Base-by-base conservation (phyloP, 2,888 invertebrate genomes). In the Macrophya annulata region DNA sequence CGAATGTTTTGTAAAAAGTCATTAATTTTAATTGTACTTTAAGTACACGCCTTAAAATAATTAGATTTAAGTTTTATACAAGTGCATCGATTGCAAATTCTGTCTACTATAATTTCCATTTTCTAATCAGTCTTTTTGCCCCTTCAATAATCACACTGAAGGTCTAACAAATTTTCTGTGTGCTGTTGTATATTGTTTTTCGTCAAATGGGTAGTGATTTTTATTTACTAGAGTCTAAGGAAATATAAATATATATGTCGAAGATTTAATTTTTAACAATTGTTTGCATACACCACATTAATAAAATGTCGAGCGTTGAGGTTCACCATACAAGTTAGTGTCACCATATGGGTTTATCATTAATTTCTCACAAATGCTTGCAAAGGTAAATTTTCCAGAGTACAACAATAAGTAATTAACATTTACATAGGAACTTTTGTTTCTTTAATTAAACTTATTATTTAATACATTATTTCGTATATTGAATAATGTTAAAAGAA, bases 21-120 rank as follows among this genome's bases (percentile, higher is more conserved):
- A 45, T 10, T 72, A 43, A 72, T 72, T 17, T 72, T 72, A 72
- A 72, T 43, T 72, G 72, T 72, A 72, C 72, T 62, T n/a, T 3
- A 31, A 6, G 62, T 62, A 17, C 17, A 68, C 37, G 37, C 5
- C 12, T 43, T n/a, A 17, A 43, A 15, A 43, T 43, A n/a, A 43
- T 43, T 72, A 72, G 45, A 72, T 72, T 43, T 45, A 72, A 1
- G 45, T 43, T 43, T 43, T 21, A 43, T 43, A 10, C 31, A 9
- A 37, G 17, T 10, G 37, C 8, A 37, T 68, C 31, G 31, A 37
- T 68, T 37, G 5, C 9, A 37, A 15, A 68, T 37, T 37, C 31
- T n/a, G 31, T 37, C 17, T 72, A n/a, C 45, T 71, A 37, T 43
- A 72, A 72, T 43, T n/a, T n/a, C 8, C 43, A 2, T 25, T 71